Evolutionary conservation across 2,888 invertebrate species (phyloP).

Genomic region (Pedicia rivosa): DNA sequence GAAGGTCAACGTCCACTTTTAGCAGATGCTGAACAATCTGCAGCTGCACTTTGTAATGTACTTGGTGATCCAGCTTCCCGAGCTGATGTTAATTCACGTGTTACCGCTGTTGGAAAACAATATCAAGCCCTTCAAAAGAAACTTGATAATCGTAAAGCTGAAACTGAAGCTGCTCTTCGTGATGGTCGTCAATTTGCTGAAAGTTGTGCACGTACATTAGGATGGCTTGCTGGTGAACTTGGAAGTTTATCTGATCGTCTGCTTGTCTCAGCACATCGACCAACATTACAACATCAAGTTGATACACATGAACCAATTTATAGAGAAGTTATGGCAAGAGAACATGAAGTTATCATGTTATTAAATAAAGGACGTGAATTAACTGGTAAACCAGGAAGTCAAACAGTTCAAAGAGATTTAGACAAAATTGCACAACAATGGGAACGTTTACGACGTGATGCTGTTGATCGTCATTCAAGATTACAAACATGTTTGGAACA

Average conservation of each 20-base stretch:
- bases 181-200: slow-evolving; percentile 85
- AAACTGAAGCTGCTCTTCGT: slow-evolving; percentile 69
- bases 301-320: slow-evolving; percentile 81
- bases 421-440: slow-evolving; percentile 82
- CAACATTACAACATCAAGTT: slow-evolving; percentile 70
- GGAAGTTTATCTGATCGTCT: slow-evolving; percentile 59
- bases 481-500: slow-evolving; percentile 84
- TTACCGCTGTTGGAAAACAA: slow-evolving; percentile 71
- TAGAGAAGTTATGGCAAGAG: slow-evolving; percentile 71
- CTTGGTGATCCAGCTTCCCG: slow-evolving; percentile 80
- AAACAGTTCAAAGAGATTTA: slow-evolving; percentile 49
- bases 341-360: slow-evolving; percentile 88
- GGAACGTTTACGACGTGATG: slow-evolving; percentile 81
- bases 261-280: slow-evolving; percentile 72
- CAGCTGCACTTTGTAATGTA: slow-evolving; percentile 72
- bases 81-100: slow-evolving; percentile 78
- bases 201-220: slow-evolving; percentile 72
- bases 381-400: slow-evolving; percentile 25
- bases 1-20: slow-evolving; percentile 78
- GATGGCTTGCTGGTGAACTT: slow-evolving; percentile 75
- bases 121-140: slow-evolving; percentile 81
- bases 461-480: slow-evolving; percentile 70
- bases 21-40: slow-evolving; percentile 79
- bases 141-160: slow-evolving; percentile 75
- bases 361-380: slow-evolving; percentile 77